These are phyloP conservation scores for Amblyteles armatorius DNA, from an alignment of 2,888 invertebrate species.

Conservation along the genomic window DNA sequence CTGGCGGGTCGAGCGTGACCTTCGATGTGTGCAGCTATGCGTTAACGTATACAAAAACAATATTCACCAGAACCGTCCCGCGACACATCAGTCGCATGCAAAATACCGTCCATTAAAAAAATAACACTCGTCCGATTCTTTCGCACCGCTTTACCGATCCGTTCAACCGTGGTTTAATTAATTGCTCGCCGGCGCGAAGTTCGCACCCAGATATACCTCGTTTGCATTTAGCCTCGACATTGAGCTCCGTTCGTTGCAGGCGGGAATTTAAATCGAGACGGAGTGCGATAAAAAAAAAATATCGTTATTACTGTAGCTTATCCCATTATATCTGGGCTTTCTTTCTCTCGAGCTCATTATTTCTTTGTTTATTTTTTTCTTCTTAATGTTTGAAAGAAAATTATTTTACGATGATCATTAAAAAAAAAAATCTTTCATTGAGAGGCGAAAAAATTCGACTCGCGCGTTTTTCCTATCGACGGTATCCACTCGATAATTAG, in stretches of 20 bases:
- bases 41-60: not conserved
- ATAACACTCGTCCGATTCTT: not conserved
- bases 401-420: not conserved
- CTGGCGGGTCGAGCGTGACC: not conserved
- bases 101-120: not conserved
- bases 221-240: constrained; percentile 29
- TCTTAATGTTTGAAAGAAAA: too few relatives aligned
- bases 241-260: not conserved
- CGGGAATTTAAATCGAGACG: constrained; percentile 13
- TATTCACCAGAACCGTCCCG: not conserved
- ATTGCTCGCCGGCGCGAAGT: constrained; percentile 16
- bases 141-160: not conserved
- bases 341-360: not conserved
- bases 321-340: not conserved
- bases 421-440: not conserved
- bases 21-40: not conserved
- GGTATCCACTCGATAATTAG: not conserved
- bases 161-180: constrained; percentile 21
- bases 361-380: not conserved
- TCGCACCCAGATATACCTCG: constrained; percentile 4
- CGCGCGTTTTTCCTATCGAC: not conserved
- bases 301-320: not conserved
- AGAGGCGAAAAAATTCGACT: not conserved
- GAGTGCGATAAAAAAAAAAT: not conserved
- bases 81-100: not conserved